Evolutionary conservation across 1,140 invertebrate species (phyloP).

Genomic region (Heliconius nattereri): DNA sequence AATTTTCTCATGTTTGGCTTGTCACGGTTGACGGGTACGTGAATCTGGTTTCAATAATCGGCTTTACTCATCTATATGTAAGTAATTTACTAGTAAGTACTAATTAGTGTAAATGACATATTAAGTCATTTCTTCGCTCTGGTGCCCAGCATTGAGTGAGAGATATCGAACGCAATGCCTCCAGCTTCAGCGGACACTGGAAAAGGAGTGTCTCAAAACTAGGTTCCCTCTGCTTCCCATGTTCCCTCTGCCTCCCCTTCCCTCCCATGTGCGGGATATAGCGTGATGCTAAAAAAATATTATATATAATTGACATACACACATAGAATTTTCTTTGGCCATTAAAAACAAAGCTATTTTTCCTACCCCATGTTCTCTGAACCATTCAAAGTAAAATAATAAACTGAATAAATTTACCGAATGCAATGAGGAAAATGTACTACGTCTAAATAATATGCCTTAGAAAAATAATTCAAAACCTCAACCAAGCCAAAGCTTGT

Average conservation of each 20-base stretch:
- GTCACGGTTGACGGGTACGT: constrained; percentile 22
- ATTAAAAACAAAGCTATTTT: too few species aligned
- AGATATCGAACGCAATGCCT: too few species aligned
- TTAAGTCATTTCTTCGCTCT: neutral
- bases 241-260: too few species aligned
- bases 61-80: neutral
- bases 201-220: too few species aligned
- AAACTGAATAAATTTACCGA: neutral
- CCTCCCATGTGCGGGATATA: too few species aligned
- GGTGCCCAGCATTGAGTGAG: too few species aligned
- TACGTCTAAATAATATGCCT: constrained; percentile 19
- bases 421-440: neutral
- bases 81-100: neutral
- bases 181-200: too few species aligned
- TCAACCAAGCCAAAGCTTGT: constrained; percentile 6
- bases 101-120: neutral
- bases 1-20: constrained; percentile 32
- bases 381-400: constrained; percentile 1
- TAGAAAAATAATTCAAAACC: constrained; percentile 21
- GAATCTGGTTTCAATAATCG: constrained; percentile 19
- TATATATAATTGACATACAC: too few species aligned
- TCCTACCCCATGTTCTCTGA: neutral
- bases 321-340: too few species aligned
- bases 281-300: too few species aligned
- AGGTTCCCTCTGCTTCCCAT: too few species aligned